Evolutionary conservation across 2,888 invertebrate species (phyloP).

Genomic region (Galerucella nymphaeae): DNA sequence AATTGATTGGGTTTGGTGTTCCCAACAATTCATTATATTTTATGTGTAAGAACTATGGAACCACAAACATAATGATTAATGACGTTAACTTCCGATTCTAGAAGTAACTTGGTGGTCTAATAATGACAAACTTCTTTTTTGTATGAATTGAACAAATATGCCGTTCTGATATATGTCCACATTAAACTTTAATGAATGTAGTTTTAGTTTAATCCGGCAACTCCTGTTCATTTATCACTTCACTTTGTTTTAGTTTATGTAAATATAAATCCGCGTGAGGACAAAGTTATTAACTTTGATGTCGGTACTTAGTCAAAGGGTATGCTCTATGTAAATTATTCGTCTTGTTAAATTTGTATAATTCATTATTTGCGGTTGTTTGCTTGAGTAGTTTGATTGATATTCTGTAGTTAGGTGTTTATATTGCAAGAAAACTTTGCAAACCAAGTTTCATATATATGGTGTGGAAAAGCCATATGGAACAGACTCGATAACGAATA

Average conservation of each 20-base stretch:
- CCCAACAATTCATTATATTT: too few relatives aligned
- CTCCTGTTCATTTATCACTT: constrained; percentile 35
- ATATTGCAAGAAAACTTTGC: too few relatives aligned
- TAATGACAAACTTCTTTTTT: constrained; percentile 22
- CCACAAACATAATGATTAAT: not conserved
- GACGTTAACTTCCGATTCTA: not conserved
- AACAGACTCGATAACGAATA: too few relatives aligned
- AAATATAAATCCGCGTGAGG: constrained; percentile 29
- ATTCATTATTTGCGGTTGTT: constrained; percentile 16
- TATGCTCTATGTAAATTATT: not conserved
- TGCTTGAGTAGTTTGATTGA: too few relatives aligned
- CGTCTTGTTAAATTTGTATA: constrained; percentile 18
- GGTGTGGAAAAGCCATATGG: too few relatives aligned
- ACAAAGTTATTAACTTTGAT: constrained; percentile 34
- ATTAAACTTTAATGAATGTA: constrained; percentile 34
- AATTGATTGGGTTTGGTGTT: too few relatives aligned
- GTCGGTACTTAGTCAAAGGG: constrained; percentile 19
- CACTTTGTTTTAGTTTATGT: constrained; percentile 28
- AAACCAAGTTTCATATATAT: too few relatives aligned
- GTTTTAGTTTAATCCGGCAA: constrained; percentile 38
- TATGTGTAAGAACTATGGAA: too few relatives aligned
- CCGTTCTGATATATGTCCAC: constrained; percentile 28
- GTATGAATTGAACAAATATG: constrained; percentile 36
- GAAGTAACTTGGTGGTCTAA: constrained; percentile 1
- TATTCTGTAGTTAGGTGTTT: too few relatives aligned